Evolutionary conservation across 2,888 invertebrate species (phyloP).

Genomic region (Lycocerus yunnanus): DNA sequence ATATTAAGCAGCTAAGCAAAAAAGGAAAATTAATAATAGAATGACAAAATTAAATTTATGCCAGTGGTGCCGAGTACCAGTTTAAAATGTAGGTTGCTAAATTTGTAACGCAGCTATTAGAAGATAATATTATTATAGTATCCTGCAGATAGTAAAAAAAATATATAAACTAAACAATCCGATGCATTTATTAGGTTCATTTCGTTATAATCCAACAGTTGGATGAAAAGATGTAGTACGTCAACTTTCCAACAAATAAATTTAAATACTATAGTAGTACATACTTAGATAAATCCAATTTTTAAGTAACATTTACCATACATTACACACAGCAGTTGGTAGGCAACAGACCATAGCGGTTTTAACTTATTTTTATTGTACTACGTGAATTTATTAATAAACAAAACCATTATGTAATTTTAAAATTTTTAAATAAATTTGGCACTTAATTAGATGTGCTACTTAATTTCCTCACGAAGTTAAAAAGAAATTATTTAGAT

Average conservation of each 20-base stretch:
- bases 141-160: background rate
- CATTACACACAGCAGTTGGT: constrained; percentile 13
- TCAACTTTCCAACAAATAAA: background rate
- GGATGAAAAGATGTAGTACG: background rate
- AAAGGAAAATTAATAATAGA: constrained; percentile 15
- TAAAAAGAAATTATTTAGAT: background rate
- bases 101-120: constrained; percentile 15
- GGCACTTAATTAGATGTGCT: background rate
- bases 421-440: background rate
- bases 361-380: background rate
- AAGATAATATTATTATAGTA: background rate
- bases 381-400: background rate
- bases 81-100: constrained; percentile 23
- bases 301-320: constrained; percentile 1
- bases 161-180: too few species aligned
- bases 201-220: background rate
- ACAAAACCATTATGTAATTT: background rate
- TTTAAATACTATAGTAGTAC: too few species aligned
- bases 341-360: constrained; percentile 3
- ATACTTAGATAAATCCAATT: too few species aligned
- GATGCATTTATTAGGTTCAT: too few species aligned
- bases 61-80: constrained; percentile 16
- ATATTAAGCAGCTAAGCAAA: constrained; percentile 2
- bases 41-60: constrained; percentile 26
- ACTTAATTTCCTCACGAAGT: background rate